These are phyloP conservation scores for Onthophagus sagittarius DNA, from an alignment of 2,888 invertebrate species.

Conservation along the genomic window DNA sequence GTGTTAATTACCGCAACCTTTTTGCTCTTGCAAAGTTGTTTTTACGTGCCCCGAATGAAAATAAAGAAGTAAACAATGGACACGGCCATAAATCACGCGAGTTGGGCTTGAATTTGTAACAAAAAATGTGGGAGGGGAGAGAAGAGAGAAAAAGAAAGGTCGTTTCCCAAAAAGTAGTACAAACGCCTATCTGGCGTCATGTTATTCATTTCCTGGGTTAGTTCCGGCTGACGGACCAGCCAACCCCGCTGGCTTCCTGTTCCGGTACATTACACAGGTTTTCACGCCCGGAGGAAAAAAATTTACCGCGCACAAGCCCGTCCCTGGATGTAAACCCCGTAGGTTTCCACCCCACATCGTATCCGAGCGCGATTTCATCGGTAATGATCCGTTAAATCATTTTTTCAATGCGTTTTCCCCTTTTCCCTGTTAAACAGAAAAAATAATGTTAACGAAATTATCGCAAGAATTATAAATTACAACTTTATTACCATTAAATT, in stretches of 20 bases:
- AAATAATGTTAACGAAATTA: too few species aligned
- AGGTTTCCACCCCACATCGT: neutral
- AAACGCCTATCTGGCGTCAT: constrained; percentile 5
- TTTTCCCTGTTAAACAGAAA: neutral
- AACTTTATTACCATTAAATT: too few species aligned
- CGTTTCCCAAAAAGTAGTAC: neutral
- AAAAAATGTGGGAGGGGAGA: neutral
- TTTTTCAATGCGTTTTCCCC: constrained; percentile 5
- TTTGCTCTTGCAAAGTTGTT: neutral
- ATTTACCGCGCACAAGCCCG: neutral
- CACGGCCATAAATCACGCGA: neutral
- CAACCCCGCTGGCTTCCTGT: constrained; percentile 25
- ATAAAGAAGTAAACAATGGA: neutral
- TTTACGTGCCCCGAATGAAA: neutral
- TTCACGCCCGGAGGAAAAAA: neutral
- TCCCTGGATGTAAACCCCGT: neutral
- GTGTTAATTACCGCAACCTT: neutral
- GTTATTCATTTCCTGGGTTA: constrained; percentile 12
- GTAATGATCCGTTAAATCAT: constrained; percentile 12
- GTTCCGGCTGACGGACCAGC: constrained; percentile 1
- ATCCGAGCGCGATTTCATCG: neutral
- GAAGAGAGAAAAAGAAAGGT: neutral
- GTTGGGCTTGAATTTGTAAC: neutral
- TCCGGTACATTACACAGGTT: constrained; percentile 29
- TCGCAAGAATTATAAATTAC: constrained; percentile 9